These are phyloP conservation scores for Gymnogyps californianus DNA, from an alignment of 2,113 vertebrate genomes.

Conservation along the genomic window DNA sequence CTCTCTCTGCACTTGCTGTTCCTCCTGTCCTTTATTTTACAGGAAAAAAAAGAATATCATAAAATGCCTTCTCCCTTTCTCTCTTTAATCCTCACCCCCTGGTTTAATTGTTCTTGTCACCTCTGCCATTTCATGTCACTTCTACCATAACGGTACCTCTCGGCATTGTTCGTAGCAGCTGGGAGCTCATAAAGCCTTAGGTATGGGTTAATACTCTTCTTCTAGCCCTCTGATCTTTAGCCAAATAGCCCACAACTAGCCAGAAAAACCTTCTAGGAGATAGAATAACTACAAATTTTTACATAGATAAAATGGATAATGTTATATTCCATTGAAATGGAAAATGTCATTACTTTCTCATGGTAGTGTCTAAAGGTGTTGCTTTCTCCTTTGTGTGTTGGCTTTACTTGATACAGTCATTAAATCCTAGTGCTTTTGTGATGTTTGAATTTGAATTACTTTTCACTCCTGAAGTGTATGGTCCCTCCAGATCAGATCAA, in stretches of 20 bases:
- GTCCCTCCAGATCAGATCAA: slow-evolving; percentile 27
- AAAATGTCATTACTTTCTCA: slow-evolving; percentile 22
- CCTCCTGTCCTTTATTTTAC: background rate
- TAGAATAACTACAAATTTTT: background rate
- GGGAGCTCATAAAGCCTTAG: background rate
- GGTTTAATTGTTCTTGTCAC: background rate
- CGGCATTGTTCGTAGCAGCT: accelerated
- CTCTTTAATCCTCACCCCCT: background rate
- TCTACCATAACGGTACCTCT: background rate
- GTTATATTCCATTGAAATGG: background rate
- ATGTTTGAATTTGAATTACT: slow-evolving; percentile 37
- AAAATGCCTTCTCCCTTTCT: background rate
- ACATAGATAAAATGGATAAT: background rate
- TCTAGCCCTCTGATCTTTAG: background rate
- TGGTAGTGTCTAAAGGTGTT: slow-evolving; percentile 6
- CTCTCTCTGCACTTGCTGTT: background rate
- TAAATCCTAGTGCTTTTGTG: slow-evolving; percentile 42
- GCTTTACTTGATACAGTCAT: slow-evolving; percentile 38
- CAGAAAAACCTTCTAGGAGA: background rate
- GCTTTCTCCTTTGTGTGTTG: slow-evolving; percentile 20
- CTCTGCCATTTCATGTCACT: background rate
- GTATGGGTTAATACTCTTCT: background rate
- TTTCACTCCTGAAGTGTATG: background rate
- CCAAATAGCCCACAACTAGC: background rate
- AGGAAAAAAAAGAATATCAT: background rate